phyloP scores from a whole-genome alignment of 2,888 invertebrate genomes.

The Apodemia mormo region DNA sequence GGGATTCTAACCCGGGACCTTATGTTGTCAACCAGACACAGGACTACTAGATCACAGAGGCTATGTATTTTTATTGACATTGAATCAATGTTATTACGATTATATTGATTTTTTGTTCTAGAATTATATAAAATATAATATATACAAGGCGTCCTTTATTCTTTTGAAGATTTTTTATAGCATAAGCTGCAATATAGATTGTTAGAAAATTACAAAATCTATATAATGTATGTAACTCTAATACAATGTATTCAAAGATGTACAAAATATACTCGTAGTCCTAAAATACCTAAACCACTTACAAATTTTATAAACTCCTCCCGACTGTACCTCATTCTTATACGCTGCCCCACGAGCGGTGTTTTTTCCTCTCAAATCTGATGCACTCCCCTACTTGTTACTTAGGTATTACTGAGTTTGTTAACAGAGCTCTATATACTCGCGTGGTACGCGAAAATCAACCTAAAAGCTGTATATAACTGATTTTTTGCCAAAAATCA shows the following conservation, averaged over 20 bases:
- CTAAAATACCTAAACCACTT: neutral
- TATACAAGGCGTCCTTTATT: neutral
- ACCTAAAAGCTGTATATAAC: slow-evolving; percentile 36
- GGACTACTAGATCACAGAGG: no score
- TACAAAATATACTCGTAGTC: neutral
- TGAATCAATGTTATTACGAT: neutral
- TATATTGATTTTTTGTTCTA: neutral
- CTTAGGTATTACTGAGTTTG: slow-evolving; percentile 44
- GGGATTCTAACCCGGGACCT: no score
- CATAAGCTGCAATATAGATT: no score
- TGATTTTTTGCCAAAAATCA: slow-evolving; percentile 22
- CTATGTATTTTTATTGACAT: no score
- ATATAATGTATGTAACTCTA: no score
- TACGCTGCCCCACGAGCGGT: slow-evolving; percentile 50
- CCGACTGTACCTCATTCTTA: slow-evolving; percentile 47
- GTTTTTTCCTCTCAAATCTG: slow-evolving; percentile 64
- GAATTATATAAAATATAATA: neutral
- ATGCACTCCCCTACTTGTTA: slow-evolving; percentile 68
- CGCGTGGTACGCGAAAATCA: slow-evolving; percentile 27
- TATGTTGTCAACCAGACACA: no score
- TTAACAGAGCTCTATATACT: slow-evolving; percentile 38
- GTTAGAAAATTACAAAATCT: neutral
- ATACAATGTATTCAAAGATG: neutral
- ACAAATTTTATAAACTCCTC: neutral
- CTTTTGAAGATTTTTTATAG: no score